Base-by-base conservation (phyloP, 2,797 vertebrate genomes). In the Anguilla marmorata region DNA sequence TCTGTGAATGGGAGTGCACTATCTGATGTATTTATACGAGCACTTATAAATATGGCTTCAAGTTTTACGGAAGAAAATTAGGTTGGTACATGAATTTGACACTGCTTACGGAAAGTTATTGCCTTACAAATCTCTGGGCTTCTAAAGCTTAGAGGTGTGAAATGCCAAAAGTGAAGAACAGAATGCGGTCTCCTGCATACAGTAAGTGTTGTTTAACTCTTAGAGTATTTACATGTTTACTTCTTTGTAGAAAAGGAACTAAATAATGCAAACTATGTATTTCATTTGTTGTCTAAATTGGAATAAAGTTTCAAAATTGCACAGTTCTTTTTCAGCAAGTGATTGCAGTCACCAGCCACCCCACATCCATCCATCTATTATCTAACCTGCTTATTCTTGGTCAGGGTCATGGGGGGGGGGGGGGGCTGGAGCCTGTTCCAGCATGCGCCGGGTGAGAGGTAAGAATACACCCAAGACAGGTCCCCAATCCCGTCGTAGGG, bases 261-360 rank as follows among this genome's bases (percentile, higher is more conserved):
- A 48, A 82, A 82, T 80, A 48, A 80, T 82, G 79, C 79, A 48
- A 82, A 79, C 30, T 54, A 30, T 79, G 37, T 56, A 54, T 83
- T 66, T 86, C 88, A 84, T 66, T 86, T 86, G 79, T 83, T 89
- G 88, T 86, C 66, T 52, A 84, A 86, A 60, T 85, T 86, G 37
- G 69, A 86, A 89, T 89, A 88, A 88, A 89, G 85, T 54, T 58
- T 60, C 11, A 85, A 85, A 41, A 14, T 27, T 76, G 37, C 50
- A 76, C 16, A 52, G 76, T 88, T 90, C 69, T 63, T 82, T 87
- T 66, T 24, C 52, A 48, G 86, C 30, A 16, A 33, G 19, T 60
- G 4, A 56, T 33, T 85, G 11, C 16, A 30, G n/a, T 33, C 8
- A 14, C 84, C 30, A 60, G n/a, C 16, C 54, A 33, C 30, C 56